Base-by-base conservation (phyloP, 2,888 invertebrate genomes). In the Lithosia quadra region DNA sequence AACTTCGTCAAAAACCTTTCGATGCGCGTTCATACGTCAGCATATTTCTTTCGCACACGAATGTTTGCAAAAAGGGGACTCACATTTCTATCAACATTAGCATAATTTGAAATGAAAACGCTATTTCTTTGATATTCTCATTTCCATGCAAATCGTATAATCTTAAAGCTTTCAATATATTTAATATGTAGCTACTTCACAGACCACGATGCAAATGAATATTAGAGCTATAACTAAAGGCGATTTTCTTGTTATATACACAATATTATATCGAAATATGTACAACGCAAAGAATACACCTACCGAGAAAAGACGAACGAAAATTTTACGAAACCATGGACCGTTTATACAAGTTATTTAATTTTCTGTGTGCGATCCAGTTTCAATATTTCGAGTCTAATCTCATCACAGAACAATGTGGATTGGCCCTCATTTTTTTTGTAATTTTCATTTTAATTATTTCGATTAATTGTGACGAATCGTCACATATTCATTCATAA, bases 111-210 rank as follows among this genome's bases (percentile, higher is more conserved):
- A 85, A 83, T 79, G 81, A 77, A 83, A 84, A 81, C 79, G 77
- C 81, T 84, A 85, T 81, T 85, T 86, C 86, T 88, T 87, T 85
- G 85, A 87, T 85, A 84, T 82, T 81, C 78, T 75, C 78, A 80
- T 86, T 82, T 80, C 76, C 80, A 85, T 84, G 84, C 79, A 85
- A 86, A 86, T 87, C 81, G 72, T 74, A 69, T 49, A 85, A 84
- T 84, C 76, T 84, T 77, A 78, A 83, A 81, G 78, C 79, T 81
- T 82, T 82, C 77, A 77, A 79, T 78, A 77, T 74, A 71, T 75
- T 76, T 79, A 77, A 69, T 73, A 70, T 55, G 55, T 55, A 55
- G 63, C 55, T 34, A 55, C 55, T 63, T 63, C n/a, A 62, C n/a
- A 33, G 60, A 60, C 60, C 39, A 60, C 39, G 60, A 10, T 39